Percentiles rank a stretch among this genome's conserved stretches.
These are phyloP conservation scores for Spea bombifrons DNA, from an alignment of 2,113 vertebrate genomes.

Conservation along the genomic window DNA sequence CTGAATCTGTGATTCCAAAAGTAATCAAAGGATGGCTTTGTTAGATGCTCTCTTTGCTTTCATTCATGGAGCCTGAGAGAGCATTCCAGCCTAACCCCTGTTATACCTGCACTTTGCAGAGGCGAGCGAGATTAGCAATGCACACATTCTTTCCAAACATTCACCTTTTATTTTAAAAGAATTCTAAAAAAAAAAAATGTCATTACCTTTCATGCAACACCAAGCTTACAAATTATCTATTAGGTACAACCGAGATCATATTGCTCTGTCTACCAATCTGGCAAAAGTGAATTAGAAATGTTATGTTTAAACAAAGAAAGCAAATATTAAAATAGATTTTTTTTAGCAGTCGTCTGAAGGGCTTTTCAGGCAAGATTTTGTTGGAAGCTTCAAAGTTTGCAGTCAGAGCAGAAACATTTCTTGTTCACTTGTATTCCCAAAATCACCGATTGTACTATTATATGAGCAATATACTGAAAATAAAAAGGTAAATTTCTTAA, in stretches of 20 bases:
- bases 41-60: slow-evolving; percentile 4
- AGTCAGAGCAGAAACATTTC: background rate
- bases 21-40: slow-evolving; percentile 26
- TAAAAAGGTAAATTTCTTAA: too few relatives aligned
- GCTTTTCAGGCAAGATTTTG: background rate
- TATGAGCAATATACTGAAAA: too few relatives aligned
- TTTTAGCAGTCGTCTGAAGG: too few relatives aligned
- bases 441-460: background rate
- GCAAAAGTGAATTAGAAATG: background rate
- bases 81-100: slow-evolving; percentile 10
- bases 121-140: slow-evolving; percentile 8
- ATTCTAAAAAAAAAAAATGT: background rate
- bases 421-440: background rate
- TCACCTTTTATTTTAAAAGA: background rate
- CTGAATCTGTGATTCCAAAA: background rate
- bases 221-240: background rate
- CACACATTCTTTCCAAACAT: slow-evolving; percentile 10
- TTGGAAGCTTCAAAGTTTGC: background rate
- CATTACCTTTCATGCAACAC: background rate
- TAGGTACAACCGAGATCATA: background rate
- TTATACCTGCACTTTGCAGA: slow-evolving; percentile 16
- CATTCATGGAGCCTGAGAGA: background rate
- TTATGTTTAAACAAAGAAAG: background rate
- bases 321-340: background rate
- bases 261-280: background rate